Evolutionary conservation across 2,113 vertebrate species (phyloP).

Genomic region (Prionailurus bengalensis): DNA sequence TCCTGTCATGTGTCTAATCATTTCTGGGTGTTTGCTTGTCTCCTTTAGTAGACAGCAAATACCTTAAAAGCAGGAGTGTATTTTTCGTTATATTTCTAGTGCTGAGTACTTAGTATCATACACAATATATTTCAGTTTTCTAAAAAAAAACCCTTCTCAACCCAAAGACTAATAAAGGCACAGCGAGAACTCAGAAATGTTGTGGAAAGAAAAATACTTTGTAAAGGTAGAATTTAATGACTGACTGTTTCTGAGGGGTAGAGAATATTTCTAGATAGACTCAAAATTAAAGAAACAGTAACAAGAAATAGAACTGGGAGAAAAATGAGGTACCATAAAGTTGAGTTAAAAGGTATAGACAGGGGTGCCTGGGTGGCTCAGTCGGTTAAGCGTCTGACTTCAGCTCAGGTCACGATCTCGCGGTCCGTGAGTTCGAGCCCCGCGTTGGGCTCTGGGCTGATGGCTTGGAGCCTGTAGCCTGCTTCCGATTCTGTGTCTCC

Average conservation of each 20-base stretch:
- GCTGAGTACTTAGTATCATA: background rate
- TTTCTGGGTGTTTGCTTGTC: slow-evolving; percentile 18
- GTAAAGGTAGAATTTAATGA: slow-evolving; percentile 47
- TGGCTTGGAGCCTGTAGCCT: no score
- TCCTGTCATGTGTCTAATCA: background rate
- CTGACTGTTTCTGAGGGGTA: background rate
- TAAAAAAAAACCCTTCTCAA: background rate
- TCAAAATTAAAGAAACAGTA: slow-evolving; percentile 32
- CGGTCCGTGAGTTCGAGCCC: no score
- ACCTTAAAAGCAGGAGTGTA: background rate
- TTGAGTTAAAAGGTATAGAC: background rate
- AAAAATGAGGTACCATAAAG: background rate
- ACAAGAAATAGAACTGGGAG: background rate
- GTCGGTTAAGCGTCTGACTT: no score
- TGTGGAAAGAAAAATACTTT: background rate
- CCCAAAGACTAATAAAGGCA: slow-evolving; percentile 1
- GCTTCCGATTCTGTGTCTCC: no score
- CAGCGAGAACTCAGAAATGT: slow-evolving; percentile 32
- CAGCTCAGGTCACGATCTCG: no score
- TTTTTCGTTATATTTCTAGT: background rate
- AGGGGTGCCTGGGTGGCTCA: no score
- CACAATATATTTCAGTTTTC: background rate
- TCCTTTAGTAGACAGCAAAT: background rate
- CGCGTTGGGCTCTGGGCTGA: no score
- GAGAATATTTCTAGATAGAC: slow-evolving; percentile 41